phyloP scores from a whole-genome alignment of 2,888 invertebrate species.

The Apamea sordens region DNA sequence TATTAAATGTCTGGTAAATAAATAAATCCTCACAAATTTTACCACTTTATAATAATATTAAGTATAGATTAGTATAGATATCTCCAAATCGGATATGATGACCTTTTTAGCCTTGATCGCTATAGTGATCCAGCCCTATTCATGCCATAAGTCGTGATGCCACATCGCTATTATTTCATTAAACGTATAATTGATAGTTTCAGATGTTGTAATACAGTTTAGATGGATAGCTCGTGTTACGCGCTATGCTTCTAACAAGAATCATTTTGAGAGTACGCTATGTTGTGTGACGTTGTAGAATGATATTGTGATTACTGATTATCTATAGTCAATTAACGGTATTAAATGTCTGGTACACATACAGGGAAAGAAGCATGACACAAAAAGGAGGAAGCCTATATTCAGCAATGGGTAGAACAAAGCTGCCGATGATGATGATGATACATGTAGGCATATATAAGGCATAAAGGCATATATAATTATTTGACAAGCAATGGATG shows the following conservation, averaged over 20 bases:
- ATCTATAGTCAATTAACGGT: not conserved
- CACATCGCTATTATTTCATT: slow-evolving; percentile 84
- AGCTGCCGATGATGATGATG: no score
- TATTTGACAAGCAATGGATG: not conserved
- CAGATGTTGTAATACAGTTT: slow-evolving; percentile 82
- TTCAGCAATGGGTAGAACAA: no score
- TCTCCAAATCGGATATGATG: not conserved
- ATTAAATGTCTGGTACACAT: not conserved
- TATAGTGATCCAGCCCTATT: slow-evolving; percentile 43
- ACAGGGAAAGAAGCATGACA: no score
- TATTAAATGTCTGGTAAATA: not conserved
- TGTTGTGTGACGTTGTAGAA: slow-evolving; percentile 18
- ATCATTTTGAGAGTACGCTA: slow-evolving; percentile 24
- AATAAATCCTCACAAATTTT: not conserved
- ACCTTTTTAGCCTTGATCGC: slow-evolving; percentile 25
- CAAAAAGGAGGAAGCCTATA: no score
- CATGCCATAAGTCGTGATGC: slow-evolving; percentile 77
- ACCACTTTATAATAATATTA: not conserved
- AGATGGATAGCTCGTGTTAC: slow-evolving; percentile 86
- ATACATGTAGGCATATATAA: not conserved
- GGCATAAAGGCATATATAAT: no score
- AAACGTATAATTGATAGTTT: slow-evolving; percentile 86
- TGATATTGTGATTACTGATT: not conserved
- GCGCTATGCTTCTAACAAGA: slow-evolving; percentile 70
- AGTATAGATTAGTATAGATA: not conserved